phyloP scores from a whole-genome alignment of 1,140 invertebrate genomes.

The Tetramorium simillimum region DNA sequence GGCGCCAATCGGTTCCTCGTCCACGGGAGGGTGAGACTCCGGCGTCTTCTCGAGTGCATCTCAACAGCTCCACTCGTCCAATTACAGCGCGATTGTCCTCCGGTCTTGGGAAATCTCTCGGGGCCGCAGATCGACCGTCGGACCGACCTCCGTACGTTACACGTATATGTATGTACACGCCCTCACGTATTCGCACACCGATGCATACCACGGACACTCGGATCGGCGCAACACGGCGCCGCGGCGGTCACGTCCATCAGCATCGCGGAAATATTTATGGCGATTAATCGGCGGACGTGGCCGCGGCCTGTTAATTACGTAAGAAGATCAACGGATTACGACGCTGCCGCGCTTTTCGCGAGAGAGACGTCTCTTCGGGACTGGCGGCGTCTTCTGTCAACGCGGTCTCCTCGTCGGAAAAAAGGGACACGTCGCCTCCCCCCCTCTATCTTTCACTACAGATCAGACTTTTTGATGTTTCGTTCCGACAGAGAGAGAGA shows the following conservation, averaged over 20 bases:
- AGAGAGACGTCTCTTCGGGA: slow-evolving; percentile 25
- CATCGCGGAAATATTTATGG: slow-evolving; percentile 72
- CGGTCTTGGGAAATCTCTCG: slow-evolving; percentile 74
- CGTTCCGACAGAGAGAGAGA: too few relatives aligned
- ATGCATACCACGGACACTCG: slow-evolving; percentile 43
- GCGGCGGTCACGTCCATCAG: slow-evolving; percentile 64
- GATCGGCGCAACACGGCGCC: slow-evolving; percentile 42
- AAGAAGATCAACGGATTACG: slow-evolving; percentile 76
- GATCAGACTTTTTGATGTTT: neutral
- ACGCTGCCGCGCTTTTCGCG: slow-evolving; percentile 45
- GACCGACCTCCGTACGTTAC: slow-evolving; percentile 39
- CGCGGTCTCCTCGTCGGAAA: neutral
- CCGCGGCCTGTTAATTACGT: slow-evolving; percentile 69
- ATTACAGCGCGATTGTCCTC: slow-evolving; percentile 82
- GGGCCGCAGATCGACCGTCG: slow-evolving; percentile 78
- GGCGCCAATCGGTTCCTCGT: slow-evolving; percentile 73
- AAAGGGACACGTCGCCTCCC: neutral
- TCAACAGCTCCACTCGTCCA: slow-evolving; percentile 80
- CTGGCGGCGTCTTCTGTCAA: neutral
- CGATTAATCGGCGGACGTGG: slow-evolving; percentile 62
- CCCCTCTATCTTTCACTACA: neutral
- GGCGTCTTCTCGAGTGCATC: slow-evolving; percentile 73
- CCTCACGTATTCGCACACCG: slow-evolving; percentile 1
- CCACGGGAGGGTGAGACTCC: slow-evolving; percentile 60
- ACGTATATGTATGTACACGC: too few relatives aligned